A percentile compares a stretch with the other conserved stretches of the same genome.
Conservation (phyloP, 2,888 invertebrate species). For the Ferrisia virgata region DNA sequence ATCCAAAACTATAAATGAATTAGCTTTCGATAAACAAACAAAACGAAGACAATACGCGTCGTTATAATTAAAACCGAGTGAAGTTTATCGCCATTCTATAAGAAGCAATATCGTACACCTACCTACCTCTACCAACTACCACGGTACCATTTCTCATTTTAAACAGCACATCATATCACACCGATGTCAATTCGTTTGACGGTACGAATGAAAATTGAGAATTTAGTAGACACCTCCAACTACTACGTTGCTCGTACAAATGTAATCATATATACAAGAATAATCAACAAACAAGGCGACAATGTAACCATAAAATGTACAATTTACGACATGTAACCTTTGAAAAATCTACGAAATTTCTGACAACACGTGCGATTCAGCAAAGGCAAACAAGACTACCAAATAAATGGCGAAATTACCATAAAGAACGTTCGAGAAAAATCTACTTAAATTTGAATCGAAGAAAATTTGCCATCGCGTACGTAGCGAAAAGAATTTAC, state of each 20-base stretch:
- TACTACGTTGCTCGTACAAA: no score
- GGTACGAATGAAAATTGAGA: background rate
- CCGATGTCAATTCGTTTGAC: background rate
- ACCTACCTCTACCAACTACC: no score
- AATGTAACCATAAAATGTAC: background rate
- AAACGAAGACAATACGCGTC: background rate
- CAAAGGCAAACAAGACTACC: background rate
- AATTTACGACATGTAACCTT: background rate
- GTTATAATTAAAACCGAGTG: background rate
- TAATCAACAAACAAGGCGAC: background rate
- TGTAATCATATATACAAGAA: no score
- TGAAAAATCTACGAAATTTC: background rate
- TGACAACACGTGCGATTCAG: background rate
- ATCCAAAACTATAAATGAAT: background rate
- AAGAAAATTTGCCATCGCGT: background rate
- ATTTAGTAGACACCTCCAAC: background rate
- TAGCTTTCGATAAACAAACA: background rate
- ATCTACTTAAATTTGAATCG: conserved; percentile 5
- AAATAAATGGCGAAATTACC: background rate
- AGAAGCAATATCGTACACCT: background rate
- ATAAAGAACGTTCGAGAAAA: background rate
- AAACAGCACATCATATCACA: background rate
- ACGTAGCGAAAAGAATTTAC: background rate
- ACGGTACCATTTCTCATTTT: background rate
- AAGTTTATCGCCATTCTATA: background rate